Base-by-base conservation (phyloP, 2,888 invertebrate species). In the Tanypteryx hageni region DNA sequence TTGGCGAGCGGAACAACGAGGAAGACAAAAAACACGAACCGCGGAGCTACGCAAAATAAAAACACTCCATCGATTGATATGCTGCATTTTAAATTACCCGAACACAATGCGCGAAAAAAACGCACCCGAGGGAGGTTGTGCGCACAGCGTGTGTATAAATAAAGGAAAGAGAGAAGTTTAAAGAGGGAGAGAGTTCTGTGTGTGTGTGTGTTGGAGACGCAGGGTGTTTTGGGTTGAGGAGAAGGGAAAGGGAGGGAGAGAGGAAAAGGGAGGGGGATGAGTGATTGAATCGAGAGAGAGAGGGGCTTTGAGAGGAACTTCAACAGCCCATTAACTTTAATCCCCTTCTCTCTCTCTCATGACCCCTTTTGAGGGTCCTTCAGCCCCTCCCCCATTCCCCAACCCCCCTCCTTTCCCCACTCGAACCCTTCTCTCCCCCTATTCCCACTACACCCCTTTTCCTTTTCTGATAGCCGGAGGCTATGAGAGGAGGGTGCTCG, bases 241-340 rank as follows among this genome's bases (percentile, higher is more conserved):
- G 27, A 8, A 57, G 83, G 57, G 13, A n/a, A 16, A 57, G 83
- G 7, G 8, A 31, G 68, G 16, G 18, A 1, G 64, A 22, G 22
- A 27, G 31, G 13, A 61, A 18, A 14, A 7, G 57, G 18, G 89
- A 64, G 89, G 18, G 31, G 64, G 89, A 89, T 16, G 58, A 64
- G 89, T 64, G 89, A 89, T 89, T 89, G 89, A 89, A 89, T 89
- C 64, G 22, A 22, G 61, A 59, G 27, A 27, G 61, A 22, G 61
- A 31, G 59, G 61, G 22, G 16, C 61, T 86, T 86, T 86, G 86
- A 86, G 89, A 89, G 89, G 61, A 64, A 89, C 89, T 89, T 89
- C 68, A 89, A 89, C 89, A 89, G 89, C 89, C 89, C 89, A 89
- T 89, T 89, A 89, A 89, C 89, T 89, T 89, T 89, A 89, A 89